Evolutionary conservation across 2,888 invertebrate genomes (phyloP).

Genomic region (Galerucella pusilla): DNA sequence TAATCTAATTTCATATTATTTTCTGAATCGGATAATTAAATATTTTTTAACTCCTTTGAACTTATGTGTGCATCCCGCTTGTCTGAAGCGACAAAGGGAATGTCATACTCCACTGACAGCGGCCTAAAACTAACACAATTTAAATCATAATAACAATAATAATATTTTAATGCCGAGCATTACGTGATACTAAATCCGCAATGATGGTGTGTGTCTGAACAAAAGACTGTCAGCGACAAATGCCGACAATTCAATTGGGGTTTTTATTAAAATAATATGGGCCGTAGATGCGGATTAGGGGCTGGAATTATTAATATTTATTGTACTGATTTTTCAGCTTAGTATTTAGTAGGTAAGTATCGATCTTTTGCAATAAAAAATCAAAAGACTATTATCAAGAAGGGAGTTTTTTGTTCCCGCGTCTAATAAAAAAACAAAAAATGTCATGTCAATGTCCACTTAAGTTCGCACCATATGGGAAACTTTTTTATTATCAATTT

Average conservation of each 20-base stretch:
- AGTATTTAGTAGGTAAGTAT: too few relatives aligned
- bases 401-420: too few relatives aligned
- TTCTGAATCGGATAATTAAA: too few relatives aligned
- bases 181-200: constrained; percentile 29
- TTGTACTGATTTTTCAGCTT: background rate
- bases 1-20: too few relatives aligned
- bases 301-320: background rate
- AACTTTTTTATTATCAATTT: too few relatives aligned
- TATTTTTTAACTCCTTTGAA: background rate
- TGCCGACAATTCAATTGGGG: constrained; percentile 21
- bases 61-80: constrained; percentile 7
- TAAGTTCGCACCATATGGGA: too few relatives aligned
- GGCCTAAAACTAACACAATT: constrained; percentile 48
- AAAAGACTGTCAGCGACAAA: constrained; percentile 24
- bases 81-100: constrained; percentile 31
- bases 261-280: constrained; percentile 25
- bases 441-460: too few relatives aligned
- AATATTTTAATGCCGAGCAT: constrained; percentile 31
- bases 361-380: too few relatives aligned
- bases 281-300: background rate
- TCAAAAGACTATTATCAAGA: too few relatives aligned
- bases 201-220: constrained; percentile 23
- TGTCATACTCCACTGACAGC: constrained; percentile 51
- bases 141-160: constrained; percentile 49
- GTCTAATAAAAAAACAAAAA: too few relatives aligned